Percentiles rank a stretch among this genome's conserved stretches.
phyloP scores from a whole-genome alignment of 2,888 invertebrate species.

The Drosophila nigricruria region DNA sequence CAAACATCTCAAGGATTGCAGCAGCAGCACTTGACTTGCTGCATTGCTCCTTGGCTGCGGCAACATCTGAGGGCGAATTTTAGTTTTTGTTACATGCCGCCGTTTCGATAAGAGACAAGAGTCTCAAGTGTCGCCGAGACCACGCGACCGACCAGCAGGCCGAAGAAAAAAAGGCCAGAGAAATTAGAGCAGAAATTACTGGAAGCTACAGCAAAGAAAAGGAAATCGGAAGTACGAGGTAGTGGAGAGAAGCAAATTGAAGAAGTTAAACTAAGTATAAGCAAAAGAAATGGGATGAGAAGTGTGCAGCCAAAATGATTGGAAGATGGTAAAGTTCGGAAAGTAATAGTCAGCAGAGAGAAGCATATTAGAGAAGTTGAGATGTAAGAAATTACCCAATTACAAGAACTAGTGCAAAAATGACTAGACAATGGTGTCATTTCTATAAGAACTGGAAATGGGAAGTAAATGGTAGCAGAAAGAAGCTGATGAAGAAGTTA shows the following conservation, averaged over 20 bases:
- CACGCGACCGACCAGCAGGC: slow-evolving; percentile 36
- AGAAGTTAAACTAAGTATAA: background rate
- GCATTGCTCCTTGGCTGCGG: slow-evolving; percentile 29
- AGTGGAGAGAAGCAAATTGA: slow-evolving; percentile 1
- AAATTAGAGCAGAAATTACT: slow-evolving; percentile 11
- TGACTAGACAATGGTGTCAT: no score
- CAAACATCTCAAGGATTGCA: slow-evolving; percentile 63
- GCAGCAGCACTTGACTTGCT: slow-evolving; percentile 57
- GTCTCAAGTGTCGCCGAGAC: slow-evolving; percentile 46
- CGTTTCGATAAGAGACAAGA: slow-evolving; percentile 40
- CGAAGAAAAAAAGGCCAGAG: background rate
- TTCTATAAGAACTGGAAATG: no score
- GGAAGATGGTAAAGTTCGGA: background rate
- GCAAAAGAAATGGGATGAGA: background rate
- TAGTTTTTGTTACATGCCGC: slow-evolving; percentile 51
- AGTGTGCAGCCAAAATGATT: background rate
- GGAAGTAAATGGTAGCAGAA: no score
- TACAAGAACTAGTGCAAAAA: background rate
- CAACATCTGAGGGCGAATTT: slow-evolving; percentile 52
- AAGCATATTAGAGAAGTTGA: background rate
- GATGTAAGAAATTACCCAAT: no score
- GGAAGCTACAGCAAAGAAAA: no score
- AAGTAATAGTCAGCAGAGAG: background rate
- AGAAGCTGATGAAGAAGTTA: no score
- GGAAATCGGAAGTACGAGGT: slow-evolving; percentile 5